phyloP scores from a whole-genome alignment of 1,140 invertebrate genomes.

The fruit fly (Drosophila melanogaster) region Release_6_plus_ISO1_MT NT_033777.3:11183001-11183500 shows the following conservation, averaged over 20 bases:
- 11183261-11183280: slow-evolving; percentile 8
- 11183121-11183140: slow-evolving; percentile 66
- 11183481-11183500: slow-evolving; percentile 83
- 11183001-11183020: slow-evolving; percentile 20
- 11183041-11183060: slow-evolving; percentile 73
- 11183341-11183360: slow-evolving; percentile 64
- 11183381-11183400: not conserved
- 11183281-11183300: slow-evolving; percentile 51
- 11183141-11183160: slow-evolving; percentile 69
- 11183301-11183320: slow-evolving; percentile 74
- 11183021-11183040: not conserved
- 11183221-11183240: not conserved
- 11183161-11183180: slow-evolving; percentile 4
- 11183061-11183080: slow-evolving; percentile 83
- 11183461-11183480: slow-evolving; percentile 65
- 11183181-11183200: not conserved
- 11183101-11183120: slow-evolving; percentile 84
- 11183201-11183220: not conserved
- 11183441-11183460: slow-evolving; percentile 43
- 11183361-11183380: slow-evolving; percentile 51
- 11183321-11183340: slow-evolving; percentile 66
- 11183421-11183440: slow-evolving; percentile 28
- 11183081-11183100: slow-evolving; percentile 83
- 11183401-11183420: not conserved
- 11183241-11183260: not conserved